These are phyloP conservation scores for Pheucticus melanocephalus DNA, from an alignment of 2,113 vertebrate species.

Conservation along the genomic window DNA sequence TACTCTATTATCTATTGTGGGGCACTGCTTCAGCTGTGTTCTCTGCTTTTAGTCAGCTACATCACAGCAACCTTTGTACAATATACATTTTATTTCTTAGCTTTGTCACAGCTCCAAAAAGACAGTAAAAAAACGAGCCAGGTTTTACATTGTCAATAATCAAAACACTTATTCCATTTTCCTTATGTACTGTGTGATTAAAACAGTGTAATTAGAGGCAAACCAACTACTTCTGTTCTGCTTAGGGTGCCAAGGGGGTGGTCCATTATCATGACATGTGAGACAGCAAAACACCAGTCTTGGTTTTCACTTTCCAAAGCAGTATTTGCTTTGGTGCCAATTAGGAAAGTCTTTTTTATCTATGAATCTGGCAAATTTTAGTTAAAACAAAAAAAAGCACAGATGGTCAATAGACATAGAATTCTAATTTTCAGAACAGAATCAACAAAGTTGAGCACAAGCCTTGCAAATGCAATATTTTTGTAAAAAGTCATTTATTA, in stretches of 20 bases:
- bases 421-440: background rate
- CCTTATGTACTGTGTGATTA: background rate
- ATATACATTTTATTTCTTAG: background rate
- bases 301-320: background rate
- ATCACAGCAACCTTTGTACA: background rate
- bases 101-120: background rate
- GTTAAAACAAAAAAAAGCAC: background rate
- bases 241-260: background rate
- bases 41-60: background rate
- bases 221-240: background rate
- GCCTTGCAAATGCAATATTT: background rate
- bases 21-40: background rate
- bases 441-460: background rate
- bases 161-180: background rate
- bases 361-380: background rate
- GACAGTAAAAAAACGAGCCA: background rate
- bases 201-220: background rate
- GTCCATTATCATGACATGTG: background rate
- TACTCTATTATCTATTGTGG: background rate
- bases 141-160: background rate
- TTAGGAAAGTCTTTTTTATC: background rate
- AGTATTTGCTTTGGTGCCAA: background rate
- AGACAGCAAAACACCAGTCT: background rate
- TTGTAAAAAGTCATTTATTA: background rate
- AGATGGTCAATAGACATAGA: background rate